Base-by-base conservation (phyloP, 2,888 invertebrate genomes). In the Melieria omissa region DNA sequence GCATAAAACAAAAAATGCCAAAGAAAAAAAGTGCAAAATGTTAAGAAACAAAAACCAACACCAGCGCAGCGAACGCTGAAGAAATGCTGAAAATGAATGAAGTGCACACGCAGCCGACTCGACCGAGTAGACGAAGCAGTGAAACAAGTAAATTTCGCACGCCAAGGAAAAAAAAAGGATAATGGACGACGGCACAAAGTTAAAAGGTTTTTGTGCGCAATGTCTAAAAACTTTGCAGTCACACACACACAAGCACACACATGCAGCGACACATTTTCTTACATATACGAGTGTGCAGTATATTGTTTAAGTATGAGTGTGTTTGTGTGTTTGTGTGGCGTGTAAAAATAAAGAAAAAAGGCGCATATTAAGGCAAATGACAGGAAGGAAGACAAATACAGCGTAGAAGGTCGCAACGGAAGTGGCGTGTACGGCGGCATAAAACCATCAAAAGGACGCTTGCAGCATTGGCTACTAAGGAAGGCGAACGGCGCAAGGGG, bases 1-100 rank as follows among this genome's bases (percentile, higher is more conserved):
- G 29, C 29, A 29, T 29, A 42, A 68, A 29, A 16, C 41, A 64
- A 61, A 44, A 62, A 49, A 42, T 29, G 1, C 29, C 29, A 65
- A 71, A 41, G 64, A 47, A 58, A 69, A 72, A 64, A 72, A 76
- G 71, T 65, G 67, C 65, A 74, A 74, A 70, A 72, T 72, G 75
- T 71, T 70, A 61, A 52, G 16, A 63, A 65, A 54, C 42, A 64
- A 44, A 9, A 52, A 61, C 16, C 29, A 65, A 55, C 29, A 55
- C 16, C 65, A 65, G 57, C 29, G 29, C 29, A 29, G 54, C 1
- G 42, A 4, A 47, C 49, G 42, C 16, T 42, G 45, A 14, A 5
- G 55, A 45, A 16, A 9, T 29, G 29, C 29, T 29, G 29, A 29
- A 29, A 29, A 29, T 29, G 29, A 29, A 29, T 29, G 29, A 29